Evolutionary conservation across 2,888 invertebrate species (phyloP).

Genomic region (Cylindroiulus punctatus): DNA sequence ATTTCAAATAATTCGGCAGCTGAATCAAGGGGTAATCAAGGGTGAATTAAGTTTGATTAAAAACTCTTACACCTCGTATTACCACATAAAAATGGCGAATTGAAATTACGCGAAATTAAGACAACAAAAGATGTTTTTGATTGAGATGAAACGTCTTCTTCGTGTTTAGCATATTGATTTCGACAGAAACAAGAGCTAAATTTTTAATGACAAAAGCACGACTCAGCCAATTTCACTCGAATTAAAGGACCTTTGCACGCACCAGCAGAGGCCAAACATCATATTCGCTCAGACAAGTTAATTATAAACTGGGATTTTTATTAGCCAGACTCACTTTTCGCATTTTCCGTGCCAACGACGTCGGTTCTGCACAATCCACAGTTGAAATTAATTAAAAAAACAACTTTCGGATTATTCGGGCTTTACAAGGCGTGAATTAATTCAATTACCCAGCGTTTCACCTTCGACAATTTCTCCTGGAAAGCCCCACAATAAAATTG

Average conservation of each 20-base stretch:
- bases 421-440: not conserved
- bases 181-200: not conserved
- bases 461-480: not conserved
- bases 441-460: not conserved
- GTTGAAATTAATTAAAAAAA: constrained; percentile 8
- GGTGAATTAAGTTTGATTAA: constrained; percentile 16
- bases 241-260: constrained; percentile 44
- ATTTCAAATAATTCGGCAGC: constrained; percentile 33
- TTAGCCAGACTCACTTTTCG: not conserved
- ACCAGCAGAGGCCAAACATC: constrained; percentile 18
- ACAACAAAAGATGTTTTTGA: constrained; percentile 47
- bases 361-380: not conserved
- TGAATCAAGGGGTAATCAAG: constrained; percentile 10
- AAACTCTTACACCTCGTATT: constrained; percentile 19
- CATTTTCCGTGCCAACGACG: constrained; percentile 9
- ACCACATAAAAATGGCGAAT: constrained; percentile 16
- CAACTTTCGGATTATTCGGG: not conserved
- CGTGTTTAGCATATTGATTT: constrained; percentile 40
- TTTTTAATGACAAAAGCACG: constrained; percentile 15
- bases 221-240: not conserved
- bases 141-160: not conserved
- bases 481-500: not conserved
- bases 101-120: constrained; percentile 26
- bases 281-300: constrained; percentile 16
- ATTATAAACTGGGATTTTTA: constrained; percentile 14